These are phyloP conservation scores for Phlogophora meticulosa DNA, from an alignment of 2,888 invertebrate species.

Conservation along the genomic window DNA sequence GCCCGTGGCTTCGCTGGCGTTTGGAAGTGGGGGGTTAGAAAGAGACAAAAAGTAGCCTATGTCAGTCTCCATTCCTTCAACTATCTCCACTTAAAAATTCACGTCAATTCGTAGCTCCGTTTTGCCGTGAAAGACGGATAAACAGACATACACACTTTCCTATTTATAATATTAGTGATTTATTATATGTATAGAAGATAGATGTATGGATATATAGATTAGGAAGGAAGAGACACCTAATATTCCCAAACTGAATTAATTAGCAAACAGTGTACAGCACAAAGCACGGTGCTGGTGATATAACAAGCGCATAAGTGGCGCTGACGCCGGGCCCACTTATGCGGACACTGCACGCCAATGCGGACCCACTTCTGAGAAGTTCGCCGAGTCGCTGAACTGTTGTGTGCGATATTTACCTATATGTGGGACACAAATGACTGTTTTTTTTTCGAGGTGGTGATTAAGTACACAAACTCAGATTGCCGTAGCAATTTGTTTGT, in stretches of 20 bases:
- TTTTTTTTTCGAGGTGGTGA: background rate
- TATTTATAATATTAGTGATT: too few relatives aligned
- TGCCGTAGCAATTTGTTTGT: slow-evolving; percentile 1
- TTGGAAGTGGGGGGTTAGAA: too few relatives aligned
- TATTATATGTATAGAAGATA: too few relatives aligned
- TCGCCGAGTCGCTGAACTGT: slow-evolving; percentile 75
- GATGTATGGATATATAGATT: too few relatives aligned
- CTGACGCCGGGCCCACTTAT: slow-evolving; percentile 76
- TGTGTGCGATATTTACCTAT: slow-evolving; percentile 12
- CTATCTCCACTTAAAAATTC: too few relatives aligned
- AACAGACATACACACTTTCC: too few relatives aligned
- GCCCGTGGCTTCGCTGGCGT: too few relatives aligned
- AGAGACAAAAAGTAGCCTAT: too few relatives aligned
- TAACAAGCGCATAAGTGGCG: slow-evolving; percentile 70
- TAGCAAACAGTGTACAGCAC: background rate
- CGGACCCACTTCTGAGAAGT: slow-evolving; percentile 77
- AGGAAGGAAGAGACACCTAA: background rate
- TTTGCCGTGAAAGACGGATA: too few relatives aligned
- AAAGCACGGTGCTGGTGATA: slow-evolving; percentile 34
- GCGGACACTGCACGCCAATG: slow-evolving; percentile 78
- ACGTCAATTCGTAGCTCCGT: too few relatives aligned
- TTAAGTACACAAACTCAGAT: background rate
- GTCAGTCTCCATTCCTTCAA: too few relatives aligned
- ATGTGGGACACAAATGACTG: slow-evolving; percentile 11
- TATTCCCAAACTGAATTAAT: slow-evolving; percentile 11